These are phyloP conservation scores for Scleropages formosus DNA, from an alignment of 2,797 vertebrate genomes.

Conservation along the genomic window DNA sequence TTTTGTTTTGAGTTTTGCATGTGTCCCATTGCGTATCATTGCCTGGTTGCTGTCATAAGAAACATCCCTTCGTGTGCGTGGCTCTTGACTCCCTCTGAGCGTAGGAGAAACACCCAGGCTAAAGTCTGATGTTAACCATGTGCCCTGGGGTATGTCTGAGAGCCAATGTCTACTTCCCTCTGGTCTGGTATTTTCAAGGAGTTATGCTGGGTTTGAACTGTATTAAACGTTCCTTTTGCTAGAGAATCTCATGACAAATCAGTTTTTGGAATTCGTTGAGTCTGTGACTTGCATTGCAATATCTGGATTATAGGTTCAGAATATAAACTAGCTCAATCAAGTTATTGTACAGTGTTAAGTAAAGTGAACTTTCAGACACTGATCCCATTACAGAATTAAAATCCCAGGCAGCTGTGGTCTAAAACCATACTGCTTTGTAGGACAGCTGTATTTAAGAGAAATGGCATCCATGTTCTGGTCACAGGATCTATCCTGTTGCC, in stretches of 20 bases:
- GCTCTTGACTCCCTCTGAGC: constrained; percentile 50
- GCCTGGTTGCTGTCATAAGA: constrained; percentile 57
- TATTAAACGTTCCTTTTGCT: not conserved
- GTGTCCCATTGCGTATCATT: constrained; percentile 46
- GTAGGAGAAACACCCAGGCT: constrained; percentile 4
- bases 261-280: too few species aligned
- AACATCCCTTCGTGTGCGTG: constrained; percentile 56
- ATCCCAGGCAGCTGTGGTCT: constrained; percentile 25
- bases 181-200: constrained; percentile 38
- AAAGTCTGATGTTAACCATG: too few species aligned
- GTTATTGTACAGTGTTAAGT: too few species aligned
- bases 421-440: constrained; percentile 27
- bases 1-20: constrained; percentile 50
- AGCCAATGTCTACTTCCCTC: constrained; percentile 32
- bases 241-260: not conserved
- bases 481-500: not conserved
- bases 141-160: too few species aligned
- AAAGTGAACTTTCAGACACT: too few species aligned
- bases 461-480: constrained; percentile 22
- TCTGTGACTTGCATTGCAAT: too few species aligned
- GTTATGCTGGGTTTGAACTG: constrained; percentile 22
- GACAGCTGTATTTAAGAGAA: constrained; percentile 28
- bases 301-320: too few species aligned
- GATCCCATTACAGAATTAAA: too few species aligned
- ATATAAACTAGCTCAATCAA: too few species aligned